Percentiles rank a stretch among this genome's conserved stretches.
These are phyloP conservation scores for Lophura nycthemera DNA, from an alignment of 2,113 vertebrate genomes.

Conservation along the genomic window DNA sequence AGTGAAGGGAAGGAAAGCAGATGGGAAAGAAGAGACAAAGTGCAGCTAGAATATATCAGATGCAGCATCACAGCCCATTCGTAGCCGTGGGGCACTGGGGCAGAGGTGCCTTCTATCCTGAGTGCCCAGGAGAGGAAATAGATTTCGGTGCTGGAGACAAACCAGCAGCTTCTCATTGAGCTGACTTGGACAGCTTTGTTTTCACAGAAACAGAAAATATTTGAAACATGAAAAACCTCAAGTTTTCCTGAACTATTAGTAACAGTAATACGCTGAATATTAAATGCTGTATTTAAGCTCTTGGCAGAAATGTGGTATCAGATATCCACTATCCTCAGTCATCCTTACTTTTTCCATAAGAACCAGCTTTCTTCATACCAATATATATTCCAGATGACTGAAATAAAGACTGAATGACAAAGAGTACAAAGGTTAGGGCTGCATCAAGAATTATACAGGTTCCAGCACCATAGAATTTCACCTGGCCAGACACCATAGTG, in stretches of 20 bases:
- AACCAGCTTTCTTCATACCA: neutral
- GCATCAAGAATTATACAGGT: neutral
- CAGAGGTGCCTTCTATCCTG: neutral
- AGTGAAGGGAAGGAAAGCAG: neutral
- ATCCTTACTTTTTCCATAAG: neutral
- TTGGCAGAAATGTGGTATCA: neutral
- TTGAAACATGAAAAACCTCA: neutral
- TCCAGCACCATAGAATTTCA: neutral
- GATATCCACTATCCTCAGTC: neutral
- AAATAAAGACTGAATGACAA: neutral
- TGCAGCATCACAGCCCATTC: neutral
- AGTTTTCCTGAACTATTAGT: neutral
- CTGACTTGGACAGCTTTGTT: neutral
- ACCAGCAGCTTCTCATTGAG: neutral
- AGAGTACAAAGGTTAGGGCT: neutral
- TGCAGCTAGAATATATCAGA: neutral
- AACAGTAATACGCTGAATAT: neutral
- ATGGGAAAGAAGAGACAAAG: neutral
- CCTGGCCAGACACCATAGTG: neutral
- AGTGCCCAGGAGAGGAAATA: neutral
- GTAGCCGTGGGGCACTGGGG: rapidly evolving
- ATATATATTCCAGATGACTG: neutral
- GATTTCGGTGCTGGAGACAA: neutral
- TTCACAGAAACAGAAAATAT: neutral
- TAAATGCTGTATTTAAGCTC: neutral